Conservation (phyloP, 2,888 invertebrate genomes). For the Chrysolina haemoptera region DNA sequence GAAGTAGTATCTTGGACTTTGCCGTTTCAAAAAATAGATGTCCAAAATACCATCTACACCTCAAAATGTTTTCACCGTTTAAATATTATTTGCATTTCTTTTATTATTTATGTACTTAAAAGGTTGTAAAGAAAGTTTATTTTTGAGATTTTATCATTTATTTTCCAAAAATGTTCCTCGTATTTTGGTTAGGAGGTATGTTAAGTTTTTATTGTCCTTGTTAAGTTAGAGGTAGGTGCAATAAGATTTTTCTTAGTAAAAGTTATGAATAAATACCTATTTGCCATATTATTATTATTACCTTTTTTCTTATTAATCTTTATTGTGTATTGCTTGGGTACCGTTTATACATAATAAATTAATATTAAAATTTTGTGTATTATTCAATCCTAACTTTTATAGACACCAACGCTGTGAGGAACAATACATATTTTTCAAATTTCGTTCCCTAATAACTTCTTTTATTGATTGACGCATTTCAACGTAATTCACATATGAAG, state of each 20-base stretch:
- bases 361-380: slow-evolving; percentile 61
- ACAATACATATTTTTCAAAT: too few relatives aligned
- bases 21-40: background rate
- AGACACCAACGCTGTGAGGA: too few relatives aligned
- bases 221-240: slow-evolving; percentile 69
- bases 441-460: too few relatives aligned
- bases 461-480: too few relatives aligned
- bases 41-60: slow-evolving; percentile 15
- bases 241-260: slow-evolving; percentile 67
- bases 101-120: slow-evolving; percentile 52
- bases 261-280: slow-evolving; percentile 67
- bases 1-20: slow-evolving; percentile 6
- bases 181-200: slow-evolving; percentile 63
- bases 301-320: slow-evolving; percentile 64
- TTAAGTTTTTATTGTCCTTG: slow-evolving; percentile 64
- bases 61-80: slow-evolving; percentile 45
- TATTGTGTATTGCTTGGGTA: slow-evolving; percentile 70
- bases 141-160: slow-evolving; percentile 57
- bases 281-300: slow-evolving; percentile 70
- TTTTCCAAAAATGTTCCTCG: slow-evolving; percentile 67
- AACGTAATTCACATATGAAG: too few relatives aligned
- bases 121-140: slow-evolving; percentile 53
- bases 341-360: slow-evolving; percentile 71
- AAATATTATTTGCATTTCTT: slow-evolving; percentile 64
- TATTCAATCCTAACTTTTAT: background rate